Percentiles rank a stretch among this genome's conserved stretches.
Evolutionary conservation across 2,113 vertebrate genomes (phyloP).

Genomic region (Istiophorus platypterus): DNA sequence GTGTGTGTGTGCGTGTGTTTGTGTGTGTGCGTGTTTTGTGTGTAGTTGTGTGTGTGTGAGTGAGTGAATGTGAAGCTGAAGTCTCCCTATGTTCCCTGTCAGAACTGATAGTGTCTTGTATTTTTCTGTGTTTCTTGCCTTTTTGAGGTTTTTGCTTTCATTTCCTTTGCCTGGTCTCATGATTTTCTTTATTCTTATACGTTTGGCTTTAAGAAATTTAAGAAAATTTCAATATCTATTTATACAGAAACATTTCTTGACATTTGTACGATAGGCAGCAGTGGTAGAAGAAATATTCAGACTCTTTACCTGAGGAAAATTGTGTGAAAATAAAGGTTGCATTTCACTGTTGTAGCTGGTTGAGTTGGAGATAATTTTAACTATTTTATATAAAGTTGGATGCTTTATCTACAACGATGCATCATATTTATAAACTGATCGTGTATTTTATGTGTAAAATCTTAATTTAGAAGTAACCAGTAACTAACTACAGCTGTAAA

Average conservation of each 20-base stretch:
- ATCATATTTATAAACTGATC: neutral
- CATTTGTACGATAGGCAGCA: neutral
- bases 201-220: neutral
- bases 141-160: neutral
- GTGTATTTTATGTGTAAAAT: neutral
- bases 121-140: neutral
- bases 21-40: neutral
- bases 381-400: neutral
- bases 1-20: neutral
- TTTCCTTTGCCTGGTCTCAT: neutral
- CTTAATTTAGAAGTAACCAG: neutral
- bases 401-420: neutral
- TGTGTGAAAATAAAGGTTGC: neutral
- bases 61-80: slow-evolving; percentile 51
- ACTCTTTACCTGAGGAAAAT: neutral
- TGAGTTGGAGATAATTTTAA: no score
- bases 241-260: neutral
- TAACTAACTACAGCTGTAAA: neutral
- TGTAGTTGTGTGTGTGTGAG: slow-evolving; percentile 5
- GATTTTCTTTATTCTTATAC: neutral
- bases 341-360: neutral
- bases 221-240: neutral
- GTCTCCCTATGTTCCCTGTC: slow-evolving; percentile 63
- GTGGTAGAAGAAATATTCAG: neutral
- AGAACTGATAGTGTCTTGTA: slow-evolving; percentile 31